Percentiles rank a stretch among this genome's conserved stretches.
Evolutionary conservation across 2,888 invertebrate species (phyloP).

Genomic region (Rhodophaea formosa): DNA sequence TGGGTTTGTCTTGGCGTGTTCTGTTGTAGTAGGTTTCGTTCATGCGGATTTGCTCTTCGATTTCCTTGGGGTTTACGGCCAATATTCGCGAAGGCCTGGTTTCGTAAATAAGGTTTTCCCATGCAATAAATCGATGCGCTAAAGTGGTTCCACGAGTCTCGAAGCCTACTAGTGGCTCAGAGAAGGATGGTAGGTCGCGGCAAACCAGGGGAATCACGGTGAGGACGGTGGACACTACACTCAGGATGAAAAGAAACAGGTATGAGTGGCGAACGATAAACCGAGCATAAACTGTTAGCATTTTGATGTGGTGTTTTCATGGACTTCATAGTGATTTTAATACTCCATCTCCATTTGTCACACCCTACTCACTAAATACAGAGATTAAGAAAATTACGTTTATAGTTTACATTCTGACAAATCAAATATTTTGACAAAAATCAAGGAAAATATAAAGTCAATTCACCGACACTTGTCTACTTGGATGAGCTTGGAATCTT

Average conservation of each 20-base stretch:
- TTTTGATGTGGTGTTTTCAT: conserved; percentile 52
- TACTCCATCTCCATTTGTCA: conserved; percentile 52
- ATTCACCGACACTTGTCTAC: background rate
- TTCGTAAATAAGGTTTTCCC: conserved; percentile 91
- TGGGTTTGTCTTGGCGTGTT: conserved; percentile 51
- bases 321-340: conserved; percentile 60
- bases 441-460: conserved; percentile 4
- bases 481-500: background rate
- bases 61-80: conserved; percentile 86
- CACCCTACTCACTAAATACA: conserved; percentile 37
- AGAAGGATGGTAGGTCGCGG: conserved; percentile 86
- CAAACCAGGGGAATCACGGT: conserved; percentile 68
- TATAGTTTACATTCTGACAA: conserved; percentile 42
- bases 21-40: conserved; percentile 63
- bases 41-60: conserved; percentile 77
- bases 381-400: conserved; percentile 17
- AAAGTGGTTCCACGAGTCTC: conserved; percentile 94
- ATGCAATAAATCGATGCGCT: conserved; percentile 89
- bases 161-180: conserved; percentile 95
- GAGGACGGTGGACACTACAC: conserved; percentile 61
- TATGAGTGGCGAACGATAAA: conserved; percentile 76
- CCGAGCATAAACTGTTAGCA: conserved; percentile 74
- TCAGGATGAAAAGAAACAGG: conserved; percentile 62
- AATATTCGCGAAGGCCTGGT: conserved; percentile 85
- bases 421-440: conserved; percentile 7